Conservation (phyloP, 2,113 vertebrate genomes). For the Psittacus erithacus region DNA sequence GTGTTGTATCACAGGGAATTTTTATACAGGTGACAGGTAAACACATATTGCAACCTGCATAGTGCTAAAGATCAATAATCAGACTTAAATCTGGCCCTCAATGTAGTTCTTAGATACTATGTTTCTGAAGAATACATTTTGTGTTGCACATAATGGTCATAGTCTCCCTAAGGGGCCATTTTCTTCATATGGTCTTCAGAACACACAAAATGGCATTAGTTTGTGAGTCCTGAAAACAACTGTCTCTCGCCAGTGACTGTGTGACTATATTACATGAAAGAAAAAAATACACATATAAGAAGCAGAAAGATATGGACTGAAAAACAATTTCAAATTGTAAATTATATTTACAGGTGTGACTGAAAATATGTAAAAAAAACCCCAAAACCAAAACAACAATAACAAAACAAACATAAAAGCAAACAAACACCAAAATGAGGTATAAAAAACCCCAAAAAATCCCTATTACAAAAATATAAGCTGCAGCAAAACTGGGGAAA, state of each 20-base stretch:
- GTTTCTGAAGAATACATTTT: background rate
- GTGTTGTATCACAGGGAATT: background rate
- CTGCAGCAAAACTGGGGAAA: background rate
- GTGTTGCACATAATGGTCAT: background rate
- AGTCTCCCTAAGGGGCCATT: background rate
- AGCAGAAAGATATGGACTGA: slow-evolving; percentile 65
- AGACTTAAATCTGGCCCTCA: background rate
- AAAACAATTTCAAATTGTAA: slow-evolving; percentile 53
- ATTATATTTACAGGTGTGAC: slow-evolving; percentile 31
- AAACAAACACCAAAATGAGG: background rate
- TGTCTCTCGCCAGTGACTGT: slow-evolving; percentile 45
- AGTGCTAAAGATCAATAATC: background rate
- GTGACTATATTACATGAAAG: slow-evolving; percentile 57
- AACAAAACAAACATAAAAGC: background rate
- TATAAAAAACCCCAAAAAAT: background rate
- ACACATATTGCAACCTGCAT: background rate
- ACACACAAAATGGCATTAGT: background rate
- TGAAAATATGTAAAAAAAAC: background rate
- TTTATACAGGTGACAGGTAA: background rate
- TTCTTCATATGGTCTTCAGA: background rate
- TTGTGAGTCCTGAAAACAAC: slow-evolving; percentile 37
- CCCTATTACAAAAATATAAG: background rate
- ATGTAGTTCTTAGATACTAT: background rate
- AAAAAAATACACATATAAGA: slow-evolving; percentile 45
- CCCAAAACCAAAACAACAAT: background rate